Percentiles rank a stretch among this genome's conserved stretches.
Conservation (phyloP, 2,888 invertebrate species). For the Gryllus longicercus region DNA sequence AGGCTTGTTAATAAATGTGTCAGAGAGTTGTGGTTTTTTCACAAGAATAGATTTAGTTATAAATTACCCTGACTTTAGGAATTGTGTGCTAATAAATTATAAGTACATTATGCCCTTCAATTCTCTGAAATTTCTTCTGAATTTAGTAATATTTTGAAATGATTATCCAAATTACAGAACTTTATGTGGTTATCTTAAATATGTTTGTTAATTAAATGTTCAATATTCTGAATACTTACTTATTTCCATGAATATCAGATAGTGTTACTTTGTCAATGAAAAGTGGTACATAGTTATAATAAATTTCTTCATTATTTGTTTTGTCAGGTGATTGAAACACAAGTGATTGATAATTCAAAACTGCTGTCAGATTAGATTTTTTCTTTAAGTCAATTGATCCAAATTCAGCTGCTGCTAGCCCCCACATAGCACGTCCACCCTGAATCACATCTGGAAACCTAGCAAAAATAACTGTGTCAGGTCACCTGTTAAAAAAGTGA, state of each 20-base stretch:
- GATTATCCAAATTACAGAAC: too few species aligned
- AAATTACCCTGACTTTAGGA: neutral
- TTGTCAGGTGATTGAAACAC: conserved; percentile 41
- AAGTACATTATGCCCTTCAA: neutral
- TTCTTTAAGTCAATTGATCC: conserved; percentile 42
- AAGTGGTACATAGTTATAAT: conserved; percentile 30
- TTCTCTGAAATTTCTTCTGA: too few species aligned
- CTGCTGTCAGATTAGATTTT: conserved; percentile 42
- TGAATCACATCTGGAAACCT: conserved; percentile 44
- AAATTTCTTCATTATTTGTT: conserved; percentile 25
- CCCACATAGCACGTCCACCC: conserved; percentile 44
- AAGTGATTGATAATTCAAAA: conserved; percentile 43
- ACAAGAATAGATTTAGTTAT: neutral
- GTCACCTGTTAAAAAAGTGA: neutral
- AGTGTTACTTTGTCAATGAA: conserved; percentile 45
- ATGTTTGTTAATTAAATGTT: neutral
- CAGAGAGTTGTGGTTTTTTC: neutral
- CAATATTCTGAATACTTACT: conserved; percentile 41
- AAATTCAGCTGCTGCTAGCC: conserved; percentile 46
- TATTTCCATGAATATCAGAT: conserved; percentile 47
- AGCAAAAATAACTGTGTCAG: conserved; percentile 32
- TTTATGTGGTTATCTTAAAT: too few species aligned
- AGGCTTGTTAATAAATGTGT: neutral
- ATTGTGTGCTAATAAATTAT: neutral
- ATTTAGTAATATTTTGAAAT: too few species aligned